These are phyloP conservation scores for Lysiphlebus fabarum DNA, from an alignment of 1,140 invertebrate genomes.

Conservation along the genomic window DNA sequence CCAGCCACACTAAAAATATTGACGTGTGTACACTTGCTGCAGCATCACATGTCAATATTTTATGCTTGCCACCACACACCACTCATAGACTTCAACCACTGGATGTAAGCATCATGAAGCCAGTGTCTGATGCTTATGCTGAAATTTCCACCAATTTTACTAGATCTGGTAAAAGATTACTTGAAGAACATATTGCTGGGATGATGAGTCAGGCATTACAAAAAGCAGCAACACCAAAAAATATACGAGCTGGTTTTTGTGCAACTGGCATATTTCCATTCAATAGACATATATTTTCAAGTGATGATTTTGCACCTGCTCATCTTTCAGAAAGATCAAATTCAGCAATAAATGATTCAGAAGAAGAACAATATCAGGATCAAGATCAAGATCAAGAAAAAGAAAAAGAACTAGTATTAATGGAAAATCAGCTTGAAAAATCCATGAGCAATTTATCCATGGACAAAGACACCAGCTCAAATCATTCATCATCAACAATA, in stretches of 20 bases:
- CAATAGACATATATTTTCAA: constrained; percentile 32
- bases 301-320: constrained; percentile 18
- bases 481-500: no score
- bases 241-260: constrained; percentile 31
- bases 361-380: no score
- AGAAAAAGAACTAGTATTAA: no score
- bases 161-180: constrained; percentile 36
- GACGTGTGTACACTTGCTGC: constrained; percentile 18
- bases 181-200: constrained; percentile 34
- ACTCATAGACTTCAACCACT: constrained; percentile 45
- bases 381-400: no score
- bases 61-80: constrained; percentile 22
- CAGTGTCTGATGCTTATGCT: constrained; percentile 33
- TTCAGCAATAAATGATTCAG: no score
- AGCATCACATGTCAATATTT: constrained; percentile 26
- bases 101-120: constrained; percentile 46
- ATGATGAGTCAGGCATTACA: constrained; percentile 38
- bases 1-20: constrained; percentile 32
- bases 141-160: constrained; percentile 34
- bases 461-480: no score
- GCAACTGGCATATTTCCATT: constrained; percentile 12
- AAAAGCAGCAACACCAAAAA: constrained; percentile 34
- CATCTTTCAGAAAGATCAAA: constrained; percentile 23
- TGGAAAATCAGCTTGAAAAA: no score
- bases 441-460: no score